Base-by-base conservation (phyloP, 2,888 invertebrate genomes). In the Diaperis boleti region DNA sequence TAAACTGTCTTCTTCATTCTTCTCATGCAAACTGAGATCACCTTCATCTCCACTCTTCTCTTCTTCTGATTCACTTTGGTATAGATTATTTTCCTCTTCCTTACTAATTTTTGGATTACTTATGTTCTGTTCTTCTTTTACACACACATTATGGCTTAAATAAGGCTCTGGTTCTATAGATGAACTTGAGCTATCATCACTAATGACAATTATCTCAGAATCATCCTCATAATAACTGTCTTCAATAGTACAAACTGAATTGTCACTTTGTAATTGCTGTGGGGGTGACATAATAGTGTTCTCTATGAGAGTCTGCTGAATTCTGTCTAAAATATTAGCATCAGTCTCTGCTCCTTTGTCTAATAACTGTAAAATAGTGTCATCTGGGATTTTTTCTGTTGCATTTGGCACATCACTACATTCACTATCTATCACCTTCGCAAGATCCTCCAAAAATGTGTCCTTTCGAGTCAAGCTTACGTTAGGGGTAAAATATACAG, bases 301-400 rank as follows among this genome's bases (percentile, higher is more conserved):
- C 7, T 60, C 60, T 15, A 60, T 20, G 7, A 60, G 37, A 29
- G 35, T 54, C 39, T 52, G 42, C 6, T 54, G 22, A 33, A 26
- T n/a, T 2, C 33, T 42, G 18, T 54, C 44, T 4, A 60, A 4
- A 44, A 45, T 22, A 10, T 10, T 4, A 10, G 11, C n/a, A n/a
- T n/a, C n/a, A 11, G 17, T 8, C 31, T 31, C 18, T 1, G 10
- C 11, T 18, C 18, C 15, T 18, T 7, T 6, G 2, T 20, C 14
- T 18, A 49, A 18, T 11, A 49, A 35, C 6, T 18, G n/a, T 1
- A 11, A 3, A n/a, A 49, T 7, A 8, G 49, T 49, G 20, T 49
- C 49, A 15, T 15, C 3, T 13, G 1, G 8, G 11, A 2, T 4
- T 33, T 49, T 18, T 22, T 22, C 22, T 13, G 41, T 17, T 41